Evolutionary conservation across 1,140 invertebrate genomes (phyloP).

Genomic region (Potamilus streckersoni): DNA sequence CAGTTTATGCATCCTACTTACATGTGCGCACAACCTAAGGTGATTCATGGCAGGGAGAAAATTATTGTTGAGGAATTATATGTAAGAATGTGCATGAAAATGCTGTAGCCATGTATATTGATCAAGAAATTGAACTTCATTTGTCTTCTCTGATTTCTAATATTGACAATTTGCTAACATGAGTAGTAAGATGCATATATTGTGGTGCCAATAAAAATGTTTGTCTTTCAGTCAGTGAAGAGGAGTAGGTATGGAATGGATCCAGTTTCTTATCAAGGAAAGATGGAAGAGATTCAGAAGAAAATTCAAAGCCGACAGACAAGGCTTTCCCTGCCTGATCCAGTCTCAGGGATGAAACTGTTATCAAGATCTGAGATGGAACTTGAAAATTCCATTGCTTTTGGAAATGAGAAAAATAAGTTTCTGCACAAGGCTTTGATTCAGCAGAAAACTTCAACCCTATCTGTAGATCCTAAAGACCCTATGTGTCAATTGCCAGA

Average conservation of each 20-base stretch:
- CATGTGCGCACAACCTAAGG: no score
- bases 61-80: no score
- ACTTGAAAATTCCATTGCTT: slow-evolving; percentile 46
- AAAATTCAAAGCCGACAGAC: slow-evolving; percentile 47
- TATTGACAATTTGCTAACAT: no score
- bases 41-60: no score
- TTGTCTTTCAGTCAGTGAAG: slow-evolving; percentile 13
- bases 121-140: no score
- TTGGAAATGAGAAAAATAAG: slow-evolving; percentile 31
- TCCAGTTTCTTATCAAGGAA: slow-evolving; percentile 31
- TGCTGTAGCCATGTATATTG: no score
- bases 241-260: slow-evolving; percentile 37
- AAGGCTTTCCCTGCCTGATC: slow-evolving; percentile 34
- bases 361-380: slow-evolving; percentile 51
- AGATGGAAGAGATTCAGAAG: slow-evolving; percentile 44
- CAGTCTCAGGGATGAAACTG: slow-evolving; percentile 41
- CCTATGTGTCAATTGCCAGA: slow-evolving; percentile 49
- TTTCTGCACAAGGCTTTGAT: slow-evolving; percentile 32
- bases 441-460: slow-evolving; percentile 8
- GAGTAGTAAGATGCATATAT: no score
- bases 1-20: no score
- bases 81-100: no score
- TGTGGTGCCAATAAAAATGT: background rate
- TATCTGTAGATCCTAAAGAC: slow-evolving; percentile 32
- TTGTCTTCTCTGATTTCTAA: no score